phyloP scores from a whole-genome alignment of 2,888 invertebrate species.

The Theodoxus fluviatilis region DNA sequence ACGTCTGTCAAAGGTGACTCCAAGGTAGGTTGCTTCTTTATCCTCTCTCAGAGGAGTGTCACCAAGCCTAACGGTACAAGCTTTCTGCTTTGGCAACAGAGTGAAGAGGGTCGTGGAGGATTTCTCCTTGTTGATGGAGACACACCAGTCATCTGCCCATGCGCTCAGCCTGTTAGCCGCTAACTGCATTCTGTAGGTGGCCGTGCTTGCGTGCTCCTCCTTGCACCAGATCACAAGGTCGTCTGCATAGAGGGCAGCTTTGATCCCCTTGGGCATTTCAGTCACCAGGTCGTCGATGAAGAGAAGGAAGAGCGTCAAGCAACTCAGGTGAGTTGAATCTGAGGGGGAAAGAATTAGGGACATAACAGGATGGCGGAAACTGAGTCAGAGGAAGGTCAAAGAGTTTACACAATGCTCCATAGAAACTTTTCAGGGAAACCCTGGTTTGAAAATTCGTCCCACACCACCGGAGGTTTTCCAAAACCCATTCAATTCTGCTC shows the following conservation, averaged over 20 bases:
- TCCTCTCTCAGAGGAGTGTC: constrained; percentile 1
- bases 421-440: too few relatives aligned
- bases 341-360: too few relatives aligned
- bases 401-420: too few relatives aligned
- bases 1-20: constrained; percentile 25
- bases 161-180: constrained; percentile 21
- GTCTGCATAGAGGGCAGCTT: constrained; percentile 30
- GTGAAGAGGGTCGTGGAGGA: constrained; percentile 24
- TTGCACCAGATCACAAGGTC: constrained; percentile 30
- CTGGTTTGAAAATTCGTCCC: too few relatives aligned
- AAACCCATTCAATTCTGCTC: too few relatives aligned
- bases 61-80: constrained; percentile 1
- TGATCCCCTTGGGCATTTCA: constrained; percentile 26
- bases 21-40: constrained; percentile 21
- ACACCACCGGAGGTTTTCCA: too few relatives aligned
- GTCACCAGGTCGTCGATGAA: constrained; percentile 25
- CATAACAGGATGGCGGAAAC: too few relatives aligned
- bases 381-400: too few relatives aligned
- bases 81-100: constrained; percentile 24
- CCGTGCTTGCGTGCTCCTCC: constrained; percentile 32
- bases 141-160: constrained; percentile 28
- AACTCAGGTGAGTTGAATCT: too few relatives aligned
- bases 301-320: constrained; percentile 27
- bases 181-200: constrained; percentile 29
- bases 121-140: constrained; percentile 23